Evolutionary conservation across 2,888 invertebrate genomes (phyloP), one percentile per base, ranked within the genome.

Genomic region (Oxycera nigricornis): DNA sequence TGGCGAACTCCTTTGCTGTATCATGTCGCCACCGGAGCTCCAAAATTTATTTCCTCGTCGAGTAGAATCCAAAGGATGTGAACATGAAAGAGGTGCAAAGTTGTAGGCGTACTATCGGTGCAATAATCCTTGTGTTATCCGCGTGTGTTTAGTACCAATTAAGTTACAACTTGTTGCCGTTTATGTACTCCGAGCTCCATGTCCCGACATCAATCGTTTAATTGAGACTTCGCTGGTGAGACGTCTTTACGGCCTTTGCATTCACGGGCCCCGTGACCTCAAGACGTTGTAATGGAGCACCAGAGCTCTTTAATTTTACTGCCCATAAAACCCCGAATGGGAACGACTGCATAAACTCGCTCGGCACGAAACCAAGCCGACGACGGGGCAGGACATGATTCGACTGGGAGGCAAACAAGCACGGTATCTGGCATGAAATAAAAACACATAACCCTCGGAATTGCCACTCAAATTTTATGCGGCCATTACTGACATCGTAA

Each of bases 401-500:
- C 55, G 7, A 57, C n/a, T n/a, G 17, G 24, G 57, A 55, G 41
- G 41, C 39, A 73, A 73, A 61, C 62, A 31, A 73, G 57, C 26
- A 73, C 62, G 39, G 73, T 55, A 67, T 30, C 61, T 28, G 61
- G 55, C 72, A 72, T 72, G 61, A 72, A 75, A 75, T 72, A 76
- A 76, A 76, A 75, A 76, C 76, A 76, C 75, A 76, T 75, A 75
- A 75, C 76, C 76, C 75, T 62, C 74, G 74, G 72, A 79, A 78
- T 78, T 80, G 83, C 80, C 82, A 82, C 75, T 83, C 83, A 83
- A 83, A 82, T 83, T 83, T 83, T 82, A 83, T 83, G 82, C 81
- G 81, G 80, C 82, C 82, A 82, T 83, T 83, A 82, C 80, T 80
- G 81, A 82, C 79, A 80, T 83, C 82, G 82, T 83, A 83, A 83